Percentiles rank a stretch among this genome's conserved stretches.
phyloP scores from a whole-genome alignment of 1,140 invertebrate species.

The Rhyzopertha dominica region DNA sequence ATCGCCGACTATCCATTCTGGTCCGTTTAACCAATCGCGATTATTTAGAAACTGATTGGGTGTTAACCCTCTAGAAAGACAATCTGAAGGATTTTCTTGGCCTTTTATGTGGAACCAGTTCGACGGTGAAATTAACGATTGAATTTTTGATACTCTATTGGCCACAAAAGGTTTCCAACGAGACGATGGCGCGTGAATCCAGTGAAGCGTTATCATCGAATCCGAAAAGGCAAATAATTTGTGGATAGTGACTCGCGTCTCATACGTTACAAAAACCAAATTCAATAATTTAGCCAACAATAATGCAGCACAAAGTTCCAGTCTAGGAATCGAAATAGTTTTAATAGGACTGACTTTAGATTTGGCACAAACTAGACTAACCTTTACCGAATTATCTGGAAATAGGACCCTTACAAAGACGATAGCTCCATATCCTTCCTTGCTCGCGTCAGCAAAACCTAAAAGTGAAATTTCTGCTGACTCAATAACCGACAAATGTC shows the following conservation, averaged over 20 bases:
- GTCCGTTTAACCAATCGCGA: not conserved
- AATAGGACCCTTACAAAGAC: too few species aligned
- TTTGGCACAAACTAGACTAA: slow-evolving; percentile 15
- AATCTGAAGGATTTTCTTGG: not conserved
- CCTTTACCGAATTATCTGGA: too few species aligned
- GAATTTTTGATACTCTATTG: slow-evolving; percentile 9
- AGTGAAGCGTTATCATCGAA: slow-evolving; percentile 1
- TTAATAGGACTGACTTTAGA: slow-evolving; percentile 19
- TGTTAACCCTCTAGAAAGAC: not conserved
- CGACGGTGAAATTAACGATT: slow-evolving; percentile 6
- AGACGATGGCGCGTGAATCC: not conserved
- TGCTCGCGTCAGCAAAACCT: too few species aligned
- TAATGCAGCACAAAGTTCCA: slow-evolving; percentile 19
- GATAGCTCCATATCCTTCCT: too few species aligned
- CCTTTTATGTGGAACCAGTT: slow-evolving; percentile 1
- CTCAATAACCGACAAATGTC: too few species aligned
- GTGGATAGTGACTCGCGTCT: not conserved
- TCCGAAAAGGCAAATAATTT: slow-evolving; percentile 1
- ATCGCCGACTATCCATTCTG: not conserved
- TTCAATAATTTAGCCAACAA: slow-evolving; percentile 5
- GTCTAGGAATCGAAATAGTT: slow-evolving; percentile 13
- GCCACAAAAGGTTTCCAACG: slow-evolving; percentile 15
- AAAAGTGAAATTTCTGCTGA: too few species aligned
- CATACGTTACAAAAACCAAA: not conserved
- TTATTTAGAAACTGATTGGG: not conserved